A percentile compares a stretch with the other conserved stretches of the same genome.
These are phyloP conservation scores for Anthoscopus minutus DNA, from an alignment of 2,113 vertebrate genomes.

Conservation along the genomic window DNA sequence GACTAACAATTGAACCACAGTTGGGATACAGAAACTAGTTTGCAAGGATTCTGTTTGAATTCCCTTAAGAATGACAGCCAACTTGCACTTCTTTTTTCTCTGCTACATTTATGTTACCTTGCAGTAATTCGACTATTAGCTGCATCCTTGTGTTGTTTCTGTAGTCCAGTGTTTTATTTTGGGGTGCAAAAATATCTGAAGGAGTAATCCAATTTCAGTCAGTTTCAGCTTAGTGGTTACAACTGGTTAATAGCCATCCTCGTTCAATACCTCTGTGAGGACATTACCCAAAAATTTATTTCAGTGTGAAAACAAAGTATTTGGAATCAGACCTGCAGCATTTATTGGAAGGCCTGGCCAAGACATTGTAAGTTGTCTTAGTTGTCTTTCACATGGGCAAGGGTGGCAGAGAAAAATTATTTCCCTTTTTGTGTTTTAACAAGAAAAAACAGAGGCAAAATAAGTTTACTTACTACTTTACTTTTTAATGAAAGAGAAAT, in stretches of 20 bases:
- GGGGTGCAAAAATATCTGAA: background rate
- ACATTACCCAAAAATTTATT: background rate
- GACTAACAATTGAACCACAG: background rate
- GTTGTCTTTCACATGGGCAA: background rate
- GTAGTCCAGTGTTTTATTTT: conserved; percentile 46
- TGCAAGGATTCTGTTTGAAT: background rate
- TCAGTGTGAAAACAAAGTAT: background rate
- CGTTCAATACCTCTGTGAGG: background rate
- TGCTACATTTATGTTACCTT: background rate
- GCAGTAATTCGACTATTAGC: background rate
- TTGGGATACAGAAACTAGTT: background rate
- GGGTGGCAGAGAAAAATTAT: background rate
- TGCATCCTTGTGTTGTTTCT: background rate
- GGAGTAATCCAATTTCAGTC: background rate
- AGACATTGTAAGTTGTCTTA: background rate
- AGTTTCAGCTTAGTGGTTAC: background rate
- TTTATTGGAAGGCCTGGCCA: background rate
- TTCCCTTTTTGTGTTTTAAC: background rate
- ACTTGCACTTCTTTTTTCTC: conserved; percentile 25
- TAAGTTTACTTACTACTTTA: background rate
- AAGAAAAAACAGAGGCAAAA: background rate
- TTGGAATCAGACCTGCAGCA: background rate
- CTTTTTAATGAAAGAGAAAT: background rate
- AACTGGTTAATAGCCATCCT: background rate
- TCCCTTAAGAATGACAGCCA: background rate